Conservation (phyloP, 2,888 invertebrate genomes). For the Deroplatys truncata region DNA sequence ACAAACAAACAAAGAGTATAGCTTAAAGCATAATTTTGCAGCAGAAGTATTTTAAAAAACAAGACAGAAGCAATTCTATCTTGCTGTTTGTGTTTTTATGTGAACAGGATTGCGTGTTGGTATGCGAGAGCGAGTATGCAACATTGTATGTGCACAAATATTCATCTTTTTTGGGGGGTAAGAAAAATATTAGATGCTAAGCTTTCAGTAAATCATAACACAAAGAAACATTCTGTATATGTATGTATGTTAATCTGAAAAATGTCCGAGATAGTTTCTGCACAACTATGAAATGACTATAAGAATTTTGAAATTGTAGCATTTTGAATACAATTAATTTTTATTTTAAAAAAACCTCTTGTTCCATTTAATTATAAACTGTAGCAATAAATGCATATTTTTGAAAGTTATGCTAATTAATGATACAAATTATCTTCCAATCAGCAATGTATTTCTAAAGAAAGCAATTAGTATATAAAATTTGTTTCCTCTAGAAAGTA, state of each 20-base stretch:
- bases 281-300: background rate
- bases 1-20: background rate
- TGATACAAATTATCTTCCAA: background rate
- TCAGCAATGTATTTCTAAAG: background rate
- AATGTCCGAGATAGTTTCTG: background rate
- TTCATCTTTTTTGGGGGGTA: background rate
- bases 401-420: background rate
- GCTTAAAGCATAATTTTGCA: background rate
- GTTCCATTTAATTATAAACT: background rate
- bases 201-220: background rate
- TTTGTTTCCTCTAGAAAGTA: background rate
- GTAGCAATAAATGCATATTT: background rate
- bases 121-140: background rate
- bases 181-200: background rate
- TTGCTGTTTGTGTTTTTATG: background rate
- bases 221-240: background rate
- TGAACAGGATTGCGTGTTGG: background rate
- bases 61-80: background rate
- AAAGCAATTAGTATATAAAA: background rate
- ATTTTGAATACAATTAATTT: background rate
- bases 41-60: background rate
- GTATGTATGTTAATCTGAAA: too few relatives aligned
- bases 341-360: background rate
- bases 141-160: background rate
- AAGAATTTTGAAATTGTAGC: background rate